These are phyloP conservation scores for Micromys minutus DNA, from an alignment of 2,113 vertebrate genomes.

Conservation along the genomic window DNA sequence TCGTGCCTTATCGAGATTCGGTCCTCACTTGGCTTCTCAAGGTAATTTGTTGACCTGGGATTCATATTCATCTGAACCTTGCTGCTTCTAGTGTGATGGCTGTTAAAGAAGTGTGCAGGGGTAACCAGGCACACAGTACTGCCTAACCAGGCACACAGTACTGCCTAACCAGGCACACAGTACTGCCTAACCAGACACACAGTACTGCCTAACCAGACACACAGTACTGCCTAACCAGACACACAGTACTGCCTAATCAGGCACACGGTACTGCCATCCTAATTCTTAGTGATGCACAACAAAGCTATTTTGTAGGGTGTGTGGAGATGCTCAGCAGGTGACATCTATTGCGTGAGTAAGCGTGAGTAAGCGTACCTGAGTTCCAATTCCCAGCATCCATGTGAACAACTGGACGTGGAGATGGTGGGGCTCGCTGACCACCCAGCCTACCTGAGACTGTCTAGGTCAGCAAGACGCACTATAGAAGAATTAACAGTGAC, in stretches of 20 bases:
- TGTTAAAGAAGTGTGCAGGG: neutral
- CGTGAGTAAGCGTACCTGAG: neutral
- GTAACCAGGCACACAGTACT: neutral
- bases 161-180: neutral
- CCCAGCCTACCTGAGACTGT: neutral
- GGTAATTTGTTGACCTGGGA: slow-evolving; percentile 84
- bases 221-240: neutral
- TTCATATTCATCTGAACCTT: neutral
- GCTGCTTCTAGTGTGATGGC: neutral
- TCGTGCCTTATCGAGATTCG: slow-evolving; percentile 99
- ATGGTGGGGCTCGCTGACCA: neutral
- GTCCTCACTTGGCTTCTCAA: slow-evolving; percentile 99
- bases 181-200: neutral
- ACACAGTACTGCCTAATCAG: too few species aligned
- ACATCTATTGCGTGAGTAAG: neutral
- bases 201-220: neutral
- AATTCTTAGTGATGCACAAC: neutral
- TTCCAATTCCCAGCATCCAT: neutral
- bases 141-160: neutral
- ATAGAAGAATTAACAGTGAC: neutral
- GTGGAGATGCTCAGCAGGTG: neutral
- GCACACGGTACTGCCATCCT: too few species aligned
- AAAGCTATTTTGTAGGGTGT: neutral
- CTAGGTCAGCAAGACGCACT: neutral
- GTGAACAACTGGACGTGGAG: neutral